Evolutionary conservation across 2,797 vertebrate genomes (phyloP).

Genomic region (Pipistrellus pipistrellus): DNA sequence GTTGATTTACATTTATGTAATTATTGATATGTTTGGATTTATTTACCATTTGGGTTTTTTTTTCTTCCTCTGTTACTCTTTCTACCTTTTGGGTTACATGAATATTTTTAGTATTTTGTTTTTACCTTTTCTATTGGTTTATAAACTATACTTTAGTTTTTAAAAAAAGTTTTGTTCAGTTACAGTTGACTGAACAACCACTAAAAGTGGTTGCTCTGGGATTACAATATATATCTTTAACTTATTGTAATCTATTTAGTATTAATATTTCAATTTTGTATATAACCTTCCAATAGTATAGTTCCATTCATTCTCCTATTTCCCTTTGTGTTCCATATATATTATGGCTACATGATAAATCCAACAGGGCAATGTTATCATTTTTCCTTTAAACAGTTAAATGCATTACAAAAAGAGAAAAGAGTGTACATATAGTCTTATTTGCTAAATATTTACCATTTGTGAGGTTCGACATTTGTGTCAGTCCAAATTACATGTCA

Average conservation of each 20-base stretch:
- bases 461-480: not conserved
- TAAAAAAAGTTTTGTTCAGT: not conserved
- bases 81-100: not conserved
- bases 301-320: not conserved
- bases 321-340: not conserved
- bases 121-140: constrained; percentile 41
- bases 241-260: not conserved
- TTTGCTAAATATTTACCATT: constrained; percentile 19
- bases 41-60: not conserved
- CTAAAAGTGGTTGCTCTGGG: not conserved
- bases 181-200: not conserved
- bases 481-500: not conserved
- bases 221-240: not conserved
- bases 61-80: not conserved
- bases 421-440: not conserved
- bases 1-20: constrained; percentile 20
- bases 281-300: not conserved
- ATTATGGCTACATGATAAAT: not conserved
- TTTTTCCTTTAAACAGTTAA: not conserved
- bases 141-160: not conserved
- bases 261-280: not conserved
- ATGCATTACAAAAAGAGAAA: not conserved
- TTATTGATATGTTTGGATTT: not conserved
- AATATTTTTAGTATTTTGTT: constrained; percentile 1
- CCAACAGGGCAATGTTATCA: not conserved